Evolutionary conservation across 2,888 invertebrate genomes (phyloP).

Genomic region (Cephus pygmeus): DNA sequence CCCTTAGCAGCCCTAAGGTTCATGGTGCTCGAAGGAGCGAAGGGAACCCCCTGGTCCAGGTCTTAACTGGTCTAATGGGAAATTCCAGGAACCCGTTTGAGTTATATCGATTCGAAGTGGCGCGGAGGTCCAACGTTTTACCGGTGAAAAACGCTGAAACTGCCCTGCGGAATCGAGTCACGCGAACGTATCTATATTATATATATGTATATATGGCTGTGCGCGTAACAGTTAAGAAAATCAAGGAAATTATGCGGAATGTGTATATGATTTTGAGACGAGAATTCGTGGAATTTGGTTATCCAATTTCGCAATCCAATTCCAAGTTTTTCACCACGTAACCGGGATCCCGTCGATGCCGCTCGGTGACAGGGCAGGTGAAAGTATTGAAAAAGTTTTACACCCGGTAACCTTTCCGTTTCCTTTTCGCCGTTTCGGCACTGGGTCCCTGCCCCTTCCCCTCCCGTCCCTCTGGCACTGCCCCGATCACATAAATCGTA

Average conservation of each 20-base stretch:
- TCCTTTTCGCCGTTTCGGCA: not conserved
- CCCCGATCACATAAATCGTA: slow-evolving; percentile 2
- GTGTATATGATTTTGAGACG: not conserved
- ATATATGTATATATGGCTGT: not conserved
- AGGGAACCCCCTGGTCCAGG: not conserved
- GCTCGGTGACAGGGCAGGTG: not conserved
- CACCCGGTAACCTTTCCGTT: slow-evolving; percentile 21
- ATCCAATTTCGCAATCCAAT: not conserved
- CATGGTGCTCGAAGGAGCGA: not conserved
- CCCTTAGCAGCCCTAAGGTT: slow-evolving; percentile 7
- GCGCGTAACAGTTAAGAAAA: not conserved
- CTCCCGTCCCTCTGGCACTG: not conserved
- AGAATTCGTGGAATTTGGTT: not conserved
- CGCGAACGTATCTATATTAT: not conserved
- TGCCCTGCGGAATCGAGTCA: not conserved
- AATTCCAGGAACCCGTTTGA: slow-evolving; percentile 2
- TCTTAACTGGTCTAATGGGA: slow-evolving; percentile 7
- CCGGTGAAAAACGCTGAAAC: not conserved
- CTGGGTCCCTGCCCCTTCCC: not conserved
- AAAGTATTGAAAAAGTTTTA: slow-evolving; percentile 29
- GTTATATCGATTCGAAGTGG: slow-evolving; percentile 5
- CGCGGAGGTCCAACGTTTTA: not conserved
- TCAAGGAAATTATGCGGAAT: not conserved
- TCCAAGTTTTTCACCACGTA: not conserved
- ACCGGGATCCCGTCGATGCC: not conserved